Evolutionary conservation across 1,140 invertebrate species (phyloP), one percentile per base, ranked within the genome.

Genomic region (Leptestheria dahalacensis): DNA sequence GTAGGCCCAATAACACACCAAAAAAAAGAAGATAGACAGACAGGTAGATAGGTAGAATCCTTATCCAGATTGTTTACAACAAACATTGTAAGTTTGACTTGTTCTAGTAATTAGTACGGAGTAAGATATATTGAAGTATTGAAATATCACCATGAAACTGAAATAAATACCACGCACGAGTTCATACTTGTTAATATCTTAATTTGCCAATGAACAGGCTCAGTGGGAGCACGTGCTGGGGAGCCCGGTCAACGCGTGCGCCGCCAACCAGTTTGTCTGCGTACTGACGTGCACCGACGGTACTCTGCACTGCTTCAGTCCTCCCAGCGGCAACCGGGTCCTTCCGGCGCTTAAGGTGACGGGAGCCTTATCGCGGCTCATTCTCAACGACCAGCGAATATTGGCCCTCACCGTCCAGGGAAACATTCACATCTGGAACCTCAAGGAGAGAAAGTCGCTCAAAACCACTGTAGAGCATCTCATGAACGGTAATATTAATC

Each of bases 271-370:
- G 24, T 69, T 75, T 20, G 74, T 80, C 57, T 74, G 81, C 48
- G 78, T 76, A 63, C 71, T 82, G 50, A 75, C 77, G 28, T 81
- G 84, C 67, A 78, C 79, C 54, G 83, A 88, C 70, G 75, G 77
- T 23, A 78, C 77, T 52, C 72, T 87, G 59, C 80, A 82, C 68
- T 55, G 53, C 33, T 55, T 55, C 33, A 18, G 75, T 80, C 12
- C 77, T 85, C 62, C 73, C 77, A 61, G 73, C 73, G 70, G 77
- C 12, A 69, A 73, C 6, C 74, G 80, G 56, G 69, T 80, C 1
- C 70, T 80, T 51, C 83, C 83, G 1, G 80, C 81, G 1, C 66
- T 84, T 18, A 77, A 81, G 0, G 71, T 87, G 1, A 74, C 78
- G 28, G 78, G 81, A 0, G 75, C 75, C 21, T 73, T 80, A 0